Conservation (phyloP, 2,797 vertebrate genomes). For the Carapus acus region DNA sequence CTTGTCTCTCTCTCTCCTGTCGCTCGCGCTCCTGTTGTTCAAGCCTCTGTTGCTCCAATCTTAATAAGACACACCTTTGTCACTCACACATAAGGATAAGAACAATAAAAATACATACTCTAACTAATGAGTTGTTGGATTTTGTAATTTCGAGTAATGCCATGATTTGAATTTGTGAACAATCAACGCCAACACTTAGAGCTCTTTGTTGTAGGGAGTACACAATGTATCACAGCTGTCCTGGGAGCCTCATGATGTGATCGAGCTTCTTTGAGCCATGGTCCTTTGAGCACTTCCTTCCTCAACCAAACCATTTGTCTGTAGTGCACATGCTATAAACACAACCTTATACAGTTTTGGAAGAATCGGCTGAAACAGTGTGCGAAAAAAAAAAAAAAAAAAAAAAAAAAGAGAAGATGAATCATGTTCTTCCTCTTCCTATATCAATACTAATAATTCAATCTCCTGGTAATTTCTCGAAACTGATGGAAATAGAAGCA, state of each 20-base stretch:
- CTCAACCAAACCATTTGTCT: too few relatives aligned
- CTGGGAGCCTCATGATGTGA: background rate
- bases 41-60: constrained; percentile 69
- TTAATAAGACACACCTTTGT: constrained; percentile 39
- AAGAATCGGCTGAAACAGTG: too few relatives aligned
- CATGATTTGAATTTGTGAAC: constrained; percentile 1
- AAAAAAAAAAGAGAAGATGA: too few relatives aligned
- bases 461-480: too few relatives aligned
- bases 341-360: too few relatives aligned
- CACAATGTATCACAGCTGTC: constrained; percentile 28
- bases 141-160: background rate
- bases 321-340: too few relatives aligned
- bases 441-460: too few relatives aligned
- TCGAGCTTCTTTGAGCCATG: too few relatives aligned
- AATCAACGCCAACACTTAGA: constrained; percentile 4
- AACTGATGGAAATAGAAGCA: too few relatives aligned
- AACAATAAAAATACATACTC: constrained; percentile 5
- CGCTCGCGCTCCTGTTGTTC: constrained; percentile 69
- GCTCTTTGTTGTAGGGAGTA: background rate
- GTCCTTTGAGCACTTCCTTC: too few relatives aligned
- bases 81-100: constrained; percentile 1
- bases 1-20: constrained; percentile 59
- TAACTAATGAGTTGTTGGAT: background rate
- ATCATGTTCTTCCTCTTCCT: too few relatives aligned
- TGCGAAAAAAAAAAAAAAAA: too few relatives aligned